A percentile compares a stretch with the other conserved stretches of the same genome.
phyloP scores from a whole-genome alignment of 1,140 invertebrate species.

The Drosophila kurseongensis region DNA sequence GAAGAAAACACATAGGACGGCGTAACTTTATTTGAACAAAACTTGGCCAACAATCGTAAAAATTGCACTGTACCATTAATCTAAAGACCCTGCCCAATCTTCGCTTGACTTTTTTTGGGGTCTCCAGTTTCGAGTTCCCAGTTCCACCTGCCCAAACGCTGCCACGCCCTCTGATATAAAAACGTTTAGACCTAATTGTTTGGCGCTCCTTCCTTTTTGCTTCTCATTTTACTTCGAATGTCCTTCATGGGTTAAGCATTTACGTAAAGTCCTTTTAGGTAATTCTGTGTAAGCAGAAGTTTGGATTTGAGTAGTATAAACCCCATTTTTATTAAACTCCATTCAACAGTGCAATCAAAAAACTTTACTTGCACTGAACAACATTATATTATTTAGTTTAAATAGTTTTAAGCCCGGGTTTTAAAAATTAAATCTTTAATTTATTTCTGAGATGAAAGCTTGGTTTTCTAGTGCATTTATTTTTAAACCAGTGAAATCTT shows the following conservation, averaged over 20 bases:
- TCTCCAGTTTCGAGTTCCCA: not conserved
- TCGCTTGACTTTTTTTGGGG: not conserved
- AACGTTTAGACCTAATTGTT: conserved; percentile 42
- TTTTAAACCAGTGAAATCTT: too few species aligned
- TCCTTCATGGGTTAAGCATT: not conserved
- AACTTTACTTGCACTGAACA: too few species aligned
- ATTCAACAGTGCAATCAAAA: too few species aligned
- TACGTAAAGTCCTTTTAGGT: not conserved
- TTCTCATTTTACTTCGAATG: not conserved
- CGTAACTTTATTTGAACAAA: conserved; percentile 49
- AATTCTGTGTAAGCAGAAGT: too few species aligned
- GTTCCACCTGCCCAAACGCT: not conserved
- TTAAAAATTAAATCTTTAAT: too few species aligned
- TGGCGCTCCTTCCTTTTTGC: conserved; percentile 8
- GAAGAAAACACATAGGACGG: conserved; percentile 35
- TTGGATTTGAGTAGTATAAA: too few species aligned
- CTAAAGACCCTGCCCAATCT: conserved; percentile 31
- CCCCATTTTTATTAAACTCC: too few species aligned
- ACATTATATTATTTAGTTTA: too few species aligned
- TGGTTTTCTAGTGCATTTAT: too few species aligned
- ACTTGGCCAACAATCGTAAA: conserved; percentile 46
- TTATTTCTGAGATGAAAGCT: too few species aligned
- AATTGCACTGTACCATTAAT: conserved; percentile 48
- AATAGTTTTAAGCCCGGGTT: too few species aligned
- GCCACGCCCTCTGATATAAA: conserved; percentile 23